A percentile compares a stretch with the other conserved stretches of the same genome.
These are phyloP conservation scores for Pterocles orientalis DNA, from an alignment of 2,113 vertebrate genomes.

Conservation along the genomic window DNA sequence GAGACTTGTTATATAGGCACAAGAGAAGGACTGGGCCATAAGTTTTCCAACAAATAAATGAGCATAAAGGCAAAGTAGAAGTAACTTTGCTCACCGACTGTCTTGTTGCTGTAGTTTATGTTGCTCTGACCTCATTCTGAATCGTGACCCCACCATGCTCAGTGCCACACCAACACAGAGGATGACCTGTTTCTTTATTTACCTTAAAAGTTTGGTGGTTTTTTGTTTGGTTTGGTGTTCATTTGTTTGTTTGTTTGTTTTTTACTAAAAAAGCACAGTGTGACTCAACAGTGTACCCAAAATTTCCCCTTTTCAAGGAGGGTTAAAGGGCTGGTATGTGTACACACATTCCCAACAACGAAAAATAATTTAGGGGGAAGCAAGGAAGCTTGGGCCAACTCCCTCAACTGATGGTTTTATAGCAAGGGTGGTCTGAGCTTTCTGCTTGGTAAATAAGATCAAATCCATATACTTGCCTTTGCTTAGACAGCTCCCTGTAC, in stretches of 20 bases:
- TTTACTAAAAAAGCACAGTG: neutral
- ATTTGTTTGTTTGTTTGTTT: neutral
- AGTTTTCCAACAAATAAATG: neutral
- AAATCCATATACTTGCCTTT: neutral
- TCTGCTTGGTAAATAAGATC: neutral
- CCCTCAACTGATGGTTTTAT: neutral
- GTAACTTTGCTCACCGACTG: neutral
- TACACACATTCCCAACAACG: rapidly evolving
- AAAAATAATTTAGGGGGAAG: neutral
- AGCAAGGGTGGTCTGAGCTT: neutral
- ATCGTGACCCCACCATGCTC: neutral
- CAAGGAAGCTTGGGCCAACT: neutral
- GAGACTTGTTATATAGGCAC: neutral
- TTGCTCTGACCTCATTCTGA: neutral
- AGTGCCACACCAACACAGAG: neutral
- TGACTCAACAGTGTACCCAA: rapidly evolving
- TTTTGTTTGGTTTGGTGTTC: too few species aligned
- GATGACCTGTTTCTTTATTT: neutral
- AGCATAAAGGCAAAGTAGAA: neutral
- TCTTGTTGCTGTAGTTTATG: neutral
- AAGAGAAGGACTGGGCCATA: neutral
- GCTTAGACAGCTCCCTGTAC: neutral
- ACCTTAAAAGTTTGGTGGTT: neutral
- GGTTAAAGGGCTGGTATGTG: neutral
- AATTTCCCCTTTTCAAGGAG: neutral